These are phyloP conservation scores for Enteromius radiatus DNA, from an alignment of 2,797 vertebrate species.

Conservation along the genomic window DNA sequence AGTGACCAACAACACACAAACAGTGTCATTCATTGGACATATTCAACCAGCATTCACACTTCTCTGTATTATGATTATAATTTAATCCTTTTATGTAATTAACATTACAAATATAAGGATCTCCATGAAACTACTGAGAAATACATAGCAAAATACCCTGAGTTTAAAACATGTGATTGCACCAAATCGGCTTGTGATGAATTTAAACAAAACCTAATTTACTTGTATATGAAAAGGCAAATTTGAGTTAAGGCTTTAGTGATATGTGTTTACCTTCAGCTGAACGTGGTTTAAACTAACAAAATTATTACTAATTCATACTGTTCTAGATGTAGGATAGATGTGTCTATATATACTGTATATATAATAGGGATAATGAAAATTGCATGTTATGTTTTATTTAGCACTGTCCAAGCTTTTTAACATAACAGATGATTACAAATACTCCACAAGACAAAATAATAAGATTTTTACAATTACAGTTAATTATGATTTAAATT, in stretches of 20 bases:
- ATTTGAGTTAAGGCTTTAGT: not conserved
- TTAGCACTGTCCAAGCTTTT: no score
- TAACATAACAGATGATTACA: no score
- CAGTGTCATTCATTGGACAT: not conserved
- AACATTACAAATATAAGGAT: not conserved
- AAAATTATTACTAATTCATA: not conserved
- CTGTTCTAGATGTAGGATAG: not conserved
- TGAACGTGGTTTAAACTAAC: not conserved
- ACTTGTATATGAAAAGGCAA: not conserved
- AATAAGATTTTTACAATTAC: not conserved
- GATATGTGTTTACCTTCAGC: not conserved
- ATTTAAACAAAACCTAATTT: not conserved
- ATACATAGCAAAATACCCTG: accelerated
- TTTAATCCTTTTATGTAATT: not conserved
- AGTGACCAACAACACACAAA: not conserved
- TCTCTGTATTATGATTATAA: not conserved
- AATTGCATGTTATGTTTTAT: no score
- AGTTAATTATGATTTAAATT: not conserved
- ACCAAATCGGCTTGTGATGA: not conserved
- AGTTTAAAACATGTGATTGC: not conserved
- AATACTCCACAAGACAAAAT: no score
- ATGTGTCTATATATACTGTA: not conserved
- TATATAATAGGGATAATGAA: no score
- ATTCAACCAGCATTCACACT: not conserved
- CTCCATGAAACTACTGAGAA: not conserved